Evolutionary conservation across 2,797 vertebrate genomes (phyloP).

Genomic region (Sebastiscus tertius): DNA sequence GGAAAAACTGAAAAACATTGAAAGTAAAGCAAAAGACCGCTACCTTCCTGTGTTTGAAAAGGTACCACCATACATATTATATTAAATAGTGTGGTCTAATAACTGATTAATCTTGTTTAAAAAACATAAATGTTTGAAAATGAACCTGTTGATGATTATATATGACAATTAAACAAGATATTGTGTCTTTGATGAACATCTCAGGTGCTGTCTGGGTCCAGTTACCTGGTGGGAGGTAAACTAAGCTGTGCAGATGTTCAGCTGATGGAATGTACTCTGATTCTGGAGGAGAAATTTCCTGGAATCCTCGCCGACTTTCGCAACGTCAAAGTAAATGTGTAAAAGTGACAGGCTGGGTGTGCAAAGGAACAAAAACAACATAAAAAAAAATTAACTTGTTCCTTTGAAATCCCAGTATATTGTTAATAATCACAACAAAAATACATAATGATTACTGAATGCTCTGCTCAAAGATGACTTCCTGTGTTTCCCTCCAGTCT

Average conservation of each 20-base stretch:
- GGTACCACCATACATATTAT: constrained; percentile 66
- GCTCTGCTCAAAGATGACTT: neutral
- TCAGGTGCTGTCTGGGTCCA: constrained; percentile 81
- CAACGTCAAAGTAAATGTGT: constrained; percentile 56
- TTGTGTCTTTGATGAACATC: neutral
- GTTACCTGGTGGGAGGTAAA: constrained; percentile 87
- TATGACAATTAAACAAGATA: neutral
- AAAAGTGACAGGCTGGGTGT: neutral
- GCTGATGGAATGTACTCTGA: constrained; percentile 87
- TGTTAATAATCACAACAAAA: neutral
- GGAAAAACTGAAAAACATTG: constrained; percentile 76
- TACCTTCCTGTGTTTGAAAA: constrained; percentile 90
- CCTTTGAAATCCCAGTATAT: neutral
- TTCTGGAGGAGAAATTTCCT: constrained; percentile 85
- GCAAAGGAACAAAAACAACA: neutral
- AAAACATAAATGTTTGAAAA: neutral
- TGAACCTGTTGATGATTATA: neutral
- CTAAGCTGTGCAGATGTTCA: constrained; percentile 88
- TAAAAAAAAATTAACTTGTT: neutral
- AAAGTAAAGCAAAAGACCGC: constrained; percentile 81
- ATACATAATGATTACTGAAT: neutral
- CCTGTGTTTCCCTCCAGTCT: constrained; percentile 69
- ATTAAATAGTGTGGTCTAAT: neutral
- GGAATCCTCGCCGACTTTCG: constrained; percentile 81
- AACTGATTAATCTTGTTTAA: neutral